Percentiles rank a stretch among this genome's conserved stretches.
Conservation (phyloP, 2,113 vertebrate species). For the Rattus rattus region DNA sequence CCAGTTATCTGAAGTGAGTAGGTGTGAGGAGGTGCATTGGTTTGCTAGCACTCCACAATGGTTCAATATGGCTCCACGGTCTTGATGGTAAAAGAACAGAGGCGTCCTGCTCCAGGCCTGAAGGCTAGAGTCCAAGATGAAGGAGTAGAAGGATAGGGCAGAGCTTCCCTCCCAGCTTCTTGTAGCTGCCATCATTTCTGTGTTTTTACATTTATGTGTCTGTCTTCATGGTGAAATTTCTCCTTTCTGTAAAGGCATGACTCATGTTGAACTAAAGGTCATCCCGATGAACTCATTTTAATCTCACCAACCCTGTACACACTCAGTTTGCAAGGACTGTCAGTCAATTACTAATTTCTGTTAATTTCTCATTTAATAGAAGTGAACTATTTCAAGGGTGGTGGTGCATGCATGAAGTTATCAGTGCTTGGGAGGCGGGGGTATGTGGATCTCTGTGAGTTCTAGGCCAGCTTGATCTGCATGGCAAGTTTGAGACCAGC, state of each 20-base stretch:
- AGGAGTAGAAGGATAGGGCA: neutral
- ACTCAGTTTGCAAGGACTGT: neutral
- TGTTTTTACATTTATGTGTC: neutral
- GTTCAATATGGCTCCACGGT: neutral
- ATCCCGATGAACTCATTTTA: neutral
- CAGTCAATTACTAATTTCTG: conserved; percentile 20
- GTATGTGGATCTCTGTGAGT: neutral
- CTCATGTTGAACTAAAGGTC: neutral
- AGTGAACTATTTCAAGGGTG: neutral
- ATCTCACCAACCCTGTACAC: neutral
- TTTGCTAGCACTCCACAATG: neutral
- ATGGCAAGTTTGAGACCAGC: neutral
- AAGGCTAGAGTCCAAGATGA: neutral
- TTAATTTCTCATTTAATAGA: conserved; percentile 41
- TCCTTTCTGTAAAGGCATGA: neutral
- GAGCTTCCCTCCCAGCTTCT: neutral
- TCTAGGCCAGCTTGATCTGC: neutral
- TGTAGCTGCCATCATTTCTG: neutral
- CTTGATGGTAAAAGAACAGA: neutral
- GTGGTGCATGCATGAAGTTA: neutral
- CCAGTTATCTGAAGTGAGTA: conserved; percentile 17
- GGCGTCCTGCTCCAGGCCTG: neutral
- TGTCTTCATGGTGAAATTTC: neutral
- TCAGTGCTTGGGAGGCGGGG: too few species aligned
- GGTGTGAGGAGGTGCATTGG: neutral